Base-by-base conservation (phyloP, 2,888 invertebrate genomes). In the Hesperia comma region DNA sequence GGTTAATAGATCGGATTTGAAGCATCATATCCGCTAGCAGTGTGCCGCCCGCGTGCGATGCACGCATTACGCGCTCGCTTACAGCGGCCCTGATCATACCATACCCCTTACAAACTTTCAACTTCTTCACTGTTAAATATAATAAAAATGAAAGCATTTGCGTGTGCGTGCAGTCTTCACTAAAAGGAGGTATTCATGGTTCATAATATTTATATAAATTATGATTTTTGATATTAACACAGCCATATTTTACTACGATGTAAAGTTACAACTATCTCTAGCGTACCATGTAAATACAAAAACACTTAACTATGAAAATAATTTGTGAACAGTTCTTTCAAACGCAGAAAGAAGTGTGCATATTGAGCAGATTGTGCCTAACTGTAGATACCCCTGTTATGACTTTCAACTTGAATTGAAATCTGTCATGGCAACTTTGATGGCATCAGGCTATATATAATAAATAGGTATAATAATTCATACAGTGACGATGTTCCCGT, bases 181-280 rank as follows among this genome's bases (percentile, higher is more conserved):
- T 60, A 67, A 49, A 87, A 86, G 87, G 92, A 92, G 92, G 92
- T 92, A 92, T 86, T 87, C 82, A 84, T 80, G 92, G 92, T 91
- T 87, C 77, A 79, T 74, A 77, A 77, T 84, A 83, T 82, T 82
- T 80, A 83, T 80, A 82, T 81, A 84, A 87, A 85, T 87, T 61
- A 89, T 87, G 83, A 78, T 87, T 90, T 91, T 92, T 88, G 90
- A 90, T 89, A 87, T 87, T 83, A 87, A 88, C 92, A 92, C 92
- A 92, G 92, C 92, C 92, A 90, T 89, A 83, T 86, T 85, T 86
- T 84, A 80, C 82, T 79, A 76, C 73, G 71, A 74, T 75, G 70
- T 76, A 76, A 74, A 74, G 76, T 74, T 74, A 73, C 69, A 68
- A 72, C 75, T 77, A 74, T 75, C 61, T 72, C 70, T 76, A 76